Conservation (phyloP, 23 tunicate genomes). For the Aplidium turbinatum region DNA sequence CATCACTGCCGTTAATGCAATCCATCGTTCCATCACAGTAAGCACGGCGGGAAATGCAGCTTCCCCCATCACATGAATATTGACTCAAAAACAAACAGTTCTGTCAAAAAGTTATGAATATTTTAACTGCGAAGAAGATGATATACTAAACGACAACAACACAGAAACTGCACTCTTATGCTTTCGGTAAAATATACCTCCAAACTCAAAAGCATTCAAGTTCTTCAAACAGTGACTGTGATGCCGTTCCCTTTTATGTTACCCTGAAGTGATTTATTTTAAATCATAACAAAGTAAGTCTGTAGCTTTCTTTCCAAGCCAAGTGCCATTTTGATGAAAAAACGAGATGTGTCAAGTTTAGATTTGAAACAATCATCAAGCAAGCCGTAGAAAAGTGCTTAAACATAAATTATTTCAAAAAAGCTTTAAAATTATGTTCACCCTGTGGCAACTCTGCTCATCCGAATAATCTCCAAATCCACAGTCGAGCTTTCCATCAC, state of each 20-base stretch:
- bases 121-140: not conserved
- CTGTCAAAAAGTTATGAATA: slow-evolving; percentile 12
- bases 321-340: too few species aligned
- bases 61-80: slow-evolving; percentile 10
- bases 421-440: too few species aligned
- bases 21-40: slow-evolving; percentile 63
- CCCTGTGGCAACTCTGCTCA: slow-evolving; percentile 56
- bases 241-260: too few species aligned
- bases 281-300: too few species aligned
- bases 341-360: too few species aligned
- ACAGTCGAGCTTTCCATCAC: slow-evolving; percentile 70
- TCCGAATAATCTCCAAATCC: slow-evolving; percentile 79
- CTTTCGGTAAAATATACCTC: not conserved
- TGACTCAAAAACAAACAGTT: slow-evolving; percentile 17
- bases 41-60: slow-evolving; percentile 36
- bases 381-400: too few species aligned
- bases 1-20: slow-evolving; percentile 60
- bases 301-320: too few species aligned
- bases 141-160: not conserved
- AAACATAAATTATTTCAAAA: too few species aligned
- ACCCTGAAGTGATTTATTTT: too few species aligned
- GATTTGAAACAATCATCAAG: too few species aligned
- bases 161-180: not conserved
- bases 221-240: too few species aligned
- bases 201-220: too few species aligned